These are phyloP conservation scores for Psammodynastes pulverulentus DNA, from an alignment of 2,113 vertebrate species.

Conservation along the genomic window DNA sequence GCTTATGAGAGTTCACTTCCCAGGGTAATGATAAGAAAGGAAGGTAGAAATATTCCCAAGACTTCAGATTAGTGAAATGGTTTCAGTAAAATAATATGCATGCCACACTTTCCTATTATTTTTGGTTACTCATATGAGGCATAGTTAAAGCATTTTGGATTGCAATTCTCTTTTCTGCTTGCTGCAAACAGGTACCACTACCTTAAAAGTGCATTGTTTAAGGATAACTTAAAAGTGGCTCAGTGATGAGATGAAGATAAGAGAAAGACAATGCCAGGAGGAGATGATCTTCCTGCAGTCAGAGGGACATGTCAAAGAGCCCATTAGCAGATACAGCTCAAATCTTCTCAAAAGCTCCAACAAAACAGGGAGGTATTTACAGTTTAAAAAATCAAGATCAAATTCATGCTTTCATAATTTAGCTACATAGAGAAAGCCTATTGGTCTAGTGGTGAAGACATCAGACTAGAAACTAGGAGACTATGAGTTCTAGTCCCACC, in stretches of 20 bases:
- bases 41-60: too few relatives aligned
- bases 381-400: neutral
- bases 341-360: neutral
- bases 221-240: neutral
- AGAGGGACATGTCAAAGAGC: neutral
- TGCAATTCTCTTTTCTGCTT: neutral
- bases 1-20: too few relatives aligned
- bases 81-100: neutral
- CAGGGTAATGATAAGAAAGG: too few relatives aligned
- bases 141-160: neutral
- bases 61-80: too few relatives aligned
- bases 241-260: neutral
- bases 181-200: neutral
- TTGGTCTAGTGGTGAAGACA: too few relatives aligned
- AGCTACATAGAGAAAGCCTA: neutral
- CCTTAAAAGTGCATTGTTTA: neutral
- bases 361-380: neutral
- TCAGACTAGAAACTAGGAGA: too few relatives aligned
- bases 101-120: neutral
- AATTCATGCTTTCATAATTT: neutral
- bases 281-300: neutral
- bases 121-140: neutral
- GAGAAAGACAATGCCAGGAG: neutral
- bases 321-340: neutral
- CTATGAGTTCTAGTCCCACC: too few relatives aligned